phyloP scores from a whole-genome alignment of 1,140 invertebrate species.

The Tetranychus cinnabarinus region DNA sequence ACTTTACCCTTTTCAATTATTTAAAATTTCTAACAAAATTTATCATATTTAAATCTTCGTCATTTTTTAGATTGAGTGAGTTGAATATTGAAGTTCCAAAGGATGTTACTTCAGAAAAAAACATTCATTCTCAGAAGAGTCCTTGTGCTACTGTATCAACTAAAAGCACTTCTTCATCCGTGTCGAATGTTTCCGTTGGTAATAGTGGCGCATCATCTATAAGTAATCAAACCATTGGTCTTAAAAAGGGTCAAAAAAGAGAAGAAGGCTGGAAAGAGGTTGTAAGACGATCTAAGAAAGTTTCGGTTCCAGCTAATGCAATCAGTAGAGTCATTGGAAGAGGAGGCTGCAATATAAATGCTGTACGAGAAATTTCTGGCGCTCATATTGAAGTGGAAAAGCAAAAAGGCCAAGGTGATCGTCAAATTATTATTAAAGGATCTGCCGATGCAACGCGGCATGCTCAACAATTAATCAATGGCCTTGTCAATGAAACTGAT shows the following conservation, averaged over 20 bases:
- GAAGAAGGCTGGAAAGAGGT: slow-evolving; percentile 97
- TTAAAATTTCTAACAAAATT: no score
- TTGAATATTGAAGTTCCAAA: neutral
- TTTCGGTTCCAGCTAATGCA: slow-evolving; percentile 74
- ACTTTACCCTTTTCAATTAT: no score
- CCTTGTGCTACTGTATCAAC: neutral
- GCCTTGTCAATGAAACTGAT: slow-evolving; percentile 74
- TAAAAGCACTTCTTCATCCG: neutral
- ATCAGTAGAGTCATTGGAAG: slow-evolving; percentile 86
- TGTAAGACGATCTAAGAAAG: slow-evolving; percentile 57
- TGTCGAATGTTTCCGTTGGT: neutral
- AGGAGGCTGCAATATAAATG: slow-evolving; percentile 87
- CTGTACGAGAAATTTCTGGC: slow-evolving; percentile 73
- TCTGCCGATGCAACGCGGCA: slow-evolving; percentile 70
- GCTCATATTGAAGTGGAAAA: slow-evolving; percentile 96
- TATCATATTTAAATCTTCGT: no score
- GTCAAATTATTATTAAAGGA: slow-evolving; percentile 78
- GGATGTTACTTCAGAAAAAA: neutral
- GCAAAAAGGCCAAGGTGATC: slow-evolving; percentile 76
- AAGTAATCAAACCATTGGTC: slow-evolving; percentile 14
- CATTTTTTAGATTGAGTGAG: neutral
- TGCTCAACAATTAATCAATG: slow-evolving; percentile 56
- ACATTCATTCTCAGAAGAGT: slow-evolving; percentile 13
- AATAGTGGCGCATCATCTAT: neutral
- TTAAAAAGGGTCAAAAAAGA: slow-evolving; percentile 40